A percentile compares a stretch with the other conserved stretches of the same genome.
These are phyloP conservation scores for Nephrotoma appendiculata DNA, from an alignment of 2,888 invertebrate genomes.

Conservation along the genomic window DNA sequence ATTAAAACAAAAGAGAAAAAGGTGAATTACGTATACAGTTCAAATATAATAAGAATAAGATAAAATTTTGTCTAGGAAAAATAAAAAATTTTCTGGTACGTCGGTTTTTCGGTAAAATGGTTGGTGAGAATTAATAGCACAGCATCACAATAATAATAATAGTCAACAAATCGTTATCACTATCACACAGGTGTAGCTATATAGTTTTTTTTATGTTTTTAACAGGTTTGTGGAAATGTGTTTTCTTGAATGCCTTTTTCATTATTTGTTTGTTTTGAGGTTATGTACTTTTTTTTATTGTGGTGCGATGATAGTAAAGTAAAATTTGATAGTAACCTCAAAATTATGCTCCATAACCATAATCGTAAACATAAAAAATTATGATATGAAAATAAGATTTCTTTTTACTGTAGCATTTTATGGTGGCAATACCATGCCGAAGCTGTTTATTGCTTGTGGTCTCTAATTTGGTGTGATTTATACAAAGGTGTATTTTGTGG, in stretches of 20 bases:
- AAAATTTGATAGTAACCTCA: not conserved
- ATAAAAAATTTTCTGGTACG: not conserved
- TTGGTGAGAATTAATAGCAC: not conserved
- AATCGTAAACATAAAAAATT: not conserved
- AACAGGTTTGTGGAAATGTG: not conserved
- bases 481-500: not conserved
- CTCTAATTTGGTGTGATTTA: not conserved
- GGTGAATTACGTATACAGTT: not conserved
- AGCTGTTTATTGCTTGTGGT: too few relatives aligned
- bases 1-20: not conserved
- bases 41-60: not conserved
- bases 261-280: not conserved
- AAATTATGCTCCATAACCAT: not conserved
- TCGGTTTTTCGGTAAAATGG: not conserved
- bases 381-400: not conserved
- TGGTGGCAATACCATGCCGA: not conserved
- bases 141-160: not conserved
- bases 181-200: not conserved
- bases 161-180: not conserved
- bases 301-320: not conserved
- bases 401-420: not conserved
- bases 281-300: not conserved
- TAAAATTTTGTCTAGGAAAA: not conserved
- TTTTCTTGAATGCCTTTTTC: not conserved
- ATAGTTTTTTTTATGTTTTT: not conserved